Percentiles rank a stretch among this genome's conserved stretches.
Conservation (phyloP, 1,140 invertebrate genomes). For the Eumeta japonica region DNA sequence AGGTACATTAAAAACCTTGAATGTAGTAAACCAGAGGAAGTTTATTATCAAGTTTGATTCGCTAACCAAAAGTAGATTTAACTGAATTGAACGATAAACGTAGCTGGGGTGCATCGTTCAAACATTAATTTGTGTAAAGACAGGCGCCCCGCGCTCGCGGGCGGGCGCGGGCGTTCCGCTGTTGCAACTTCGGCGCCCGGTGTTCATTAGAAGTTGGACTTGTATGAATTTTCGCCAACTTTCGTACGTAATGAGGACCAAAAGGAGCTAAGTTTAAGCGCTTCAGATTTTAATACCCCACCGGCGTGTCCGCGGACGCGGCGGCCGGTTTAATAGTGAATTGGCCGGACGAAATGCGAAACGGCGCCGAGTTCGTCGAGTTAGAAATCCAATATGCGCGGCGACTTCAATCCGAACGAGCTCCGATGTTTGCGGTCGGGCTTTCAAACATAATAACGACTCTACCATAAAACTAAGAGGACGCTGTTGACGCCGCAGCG, state of each 20-base stretch:
- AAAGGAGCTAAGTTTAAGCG: slow-evolving; percentile 49
- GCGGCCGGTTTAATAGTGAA: slow-evolving; percentile 22
- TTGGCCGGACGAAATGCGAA: slow-evolving; percentile 31
- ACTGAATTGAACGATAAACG: too few relatives aligned
- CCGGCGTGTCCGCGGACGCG: slow-evolving; percentile 19
- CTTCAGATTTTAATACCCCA: slow-evolving; percentile 51
- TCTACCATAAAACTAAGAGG: too few relatives aligned
- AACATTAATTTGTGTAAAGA: too few relatives aligned
- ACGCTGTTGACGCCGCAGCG: too few relatives aligned
- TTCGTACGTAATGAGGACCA: slow-evolving; percentile 53
- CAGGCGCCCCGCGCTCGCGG: too few relatives aligned
- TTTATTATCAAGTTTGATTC: too few relatives aligned
- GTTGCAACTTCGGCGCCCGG: slow-evolving; percentile 35
- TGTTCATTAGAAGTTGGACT: slow-evolving; percentile 55
- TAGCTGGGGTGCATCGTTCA: too few relatives aligned
- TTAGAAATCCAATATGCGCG: slow-evolving; percentile 45
- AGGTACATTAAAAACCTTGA: too few relatives aligned
- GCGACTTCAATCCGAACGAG: slow-evolving; percentile 29
- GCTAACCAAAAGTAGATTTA: too few relatives aligned
- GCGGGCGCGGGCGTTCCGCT: slow-evolving; percentile 8
- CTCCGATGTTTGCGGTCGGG: slow-evolving; percentile 28
- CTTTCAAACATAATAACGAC: too few relatives aligned
- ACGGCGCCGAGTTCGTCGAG: slow-evolving; percentile 19
- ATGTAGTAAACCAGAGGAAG: too few relatives aligned
- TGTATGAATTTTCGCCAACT: slow-evolving; percentile 52